Base-by-base conservation (phyloP, 2,113 vertebrate species). In the Gavialis gangeticus region DNA sequence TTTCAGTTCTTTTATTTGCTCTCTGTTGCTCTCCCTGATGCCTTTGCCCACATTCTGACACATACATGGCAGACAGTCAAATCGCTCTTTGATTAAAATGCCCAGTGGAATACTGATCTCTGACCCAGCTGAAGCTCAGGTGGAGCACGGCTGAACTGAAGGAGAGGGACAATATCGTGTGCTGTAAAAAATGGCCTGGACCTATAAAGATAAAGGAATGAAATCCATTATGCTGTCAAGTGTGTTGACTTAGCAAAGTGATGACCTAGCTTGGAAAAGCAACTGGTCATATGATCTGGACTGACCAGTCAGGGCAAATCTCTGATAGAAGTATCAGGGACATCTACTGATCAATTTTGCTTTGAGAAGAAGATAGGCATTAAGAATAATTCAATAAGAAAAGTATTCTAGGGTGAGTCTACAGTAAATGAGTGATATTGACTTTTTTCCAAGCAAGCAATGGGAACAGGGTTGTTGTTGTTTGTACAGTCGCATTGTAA, bases 1-100 rank as follows among this genome's bases (percentile, higher is more conserved):
- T 91, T 95, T 30, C 0, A 17, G 79, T 62, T 95, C 84, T 87
- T 93, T 63, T 87, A 37, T 94, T 90, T 71, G 79, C 91, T 94
- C 86, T 85, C 4, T 5, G 28, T 57, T 81, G 81, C 87, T 94
- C 81, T 85, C 77, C 82, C 37, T 0, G 1, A 9, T 56, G 92
- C 92, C 4, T 2, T 0, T 80, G 94, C 89, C 82, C 79, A 25
- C 82, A 46, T 91, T 62, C 71, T 5, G 82, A 83, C 88, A 89
- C 55, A 0, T 0, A 1, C 57, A 54, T 15, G 1, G 93, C 91
- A 24, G 86, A 87, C 63, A 27, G 88, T 27, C 15, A 84, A 75
- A 87, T 80, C 71, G 1, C 55, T 25, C 18, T 7, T 14, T 76
- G 88, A 71, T 22, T 75, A 9, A 69, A 87, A 82, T 4, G 1